Percentiles rank a stretch among this genome's conserved stretches.
Conservation (phyloP, 2,888 invertebrate genomes). For the Cosmia pyralina region DNA sequence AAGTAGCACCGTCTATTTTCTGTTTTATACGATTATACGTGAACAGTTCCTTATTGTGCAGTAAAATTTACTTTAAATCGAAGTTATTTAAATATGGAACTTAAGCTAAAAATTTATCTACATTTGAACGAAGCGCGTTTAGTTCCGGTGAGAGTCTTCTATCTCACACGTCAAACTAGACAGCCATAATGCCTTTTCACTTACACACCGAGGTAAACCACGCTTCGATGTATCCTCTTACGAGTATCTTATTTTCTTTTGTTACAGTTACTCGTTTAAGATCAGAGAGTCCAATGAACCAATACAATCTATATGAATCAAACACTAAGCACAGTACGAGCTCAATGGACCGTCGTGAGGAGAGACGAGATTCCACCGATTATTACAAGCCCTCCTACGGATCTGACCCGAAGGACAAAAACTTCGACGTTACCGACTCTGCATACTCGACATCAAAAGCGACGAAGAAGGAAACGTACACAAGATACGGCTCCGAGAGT, state of each 20-base stretch:
- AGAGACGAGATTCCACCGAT: constrained; percentile 83
- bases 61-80: too few species aligned
- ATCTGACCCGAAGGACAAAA: constrained; percentile 84
- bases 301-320: constrained; percentile 83
- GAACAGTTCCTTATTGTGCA: too few species aligned
- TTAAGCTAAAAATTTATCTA: too few species aligned
- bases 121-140: too few species aligned
- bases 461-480: constrained; percentile 82
- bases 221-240: too few species aligned
- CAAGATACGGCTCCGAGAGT: constrained; percentile 85
- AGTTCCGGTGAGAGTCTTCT: too few species aligned
- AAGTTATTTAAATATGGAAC: too few species aligned
- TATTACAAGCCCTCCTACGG: constrained; percentile 85
- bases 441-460: constrained; percentile 83
- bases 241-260: constrained; percentile 15
- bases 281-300: constrained; percentile 87
- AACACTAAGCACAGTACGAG: constrained; percentile 81
- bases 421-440: constrained; percentile 86
- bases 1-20: too few species aligned
- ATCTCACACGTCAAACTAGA: too few species aligned
- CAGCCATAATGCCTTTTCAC: too few species aligned
- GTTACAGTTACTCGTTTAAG: constrained; percentile 85
- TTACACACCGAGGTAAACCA: too few species aligned
- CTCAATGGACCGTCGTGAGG: constrained; percentile 86
- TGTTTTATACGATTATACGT: too few species aligned